Conservation (phyloP, 2,888 invertebrate genomes). For the Eugnorisma glareosa region DNA sequence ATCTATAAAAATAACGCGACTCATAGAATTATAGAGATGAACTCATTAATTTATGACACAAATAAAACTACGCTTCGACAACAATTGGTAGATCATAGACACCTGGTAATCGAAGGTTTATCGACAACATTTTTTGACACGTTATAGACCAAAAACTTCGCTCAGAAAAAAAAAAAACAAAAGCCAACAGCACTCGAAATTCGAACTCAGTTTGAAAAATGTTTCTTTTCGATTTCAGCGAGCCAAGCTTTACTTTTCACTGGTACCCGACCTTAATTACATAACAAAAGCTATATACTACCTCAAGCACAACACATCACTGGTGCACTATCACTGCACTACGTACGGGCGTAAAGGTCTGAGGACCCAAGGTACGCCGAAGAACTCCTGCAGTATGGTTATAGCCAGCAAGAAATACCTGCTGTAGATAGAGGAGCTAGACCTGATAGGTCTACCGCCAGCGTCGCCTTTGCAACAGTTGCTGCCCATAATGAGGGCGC, state of each 20-base stretch:
- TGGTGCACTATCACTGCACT: constrained; percentile 72
- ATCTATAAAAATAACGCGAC: constrained; percentile 43
- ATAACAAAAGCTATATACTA: constrained; percentile 65
- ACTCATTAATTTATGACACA: constrained; percentile 42
- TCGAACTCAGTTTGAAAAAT: constrained; percentile 54
- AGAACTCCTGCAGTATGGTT: constrained; percentile 80
- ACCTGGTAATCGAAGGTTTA: constrained; percentile 40
- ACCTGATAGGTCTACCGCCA: constrained; percentile 84
- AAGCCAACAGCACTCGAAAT: constrained; percentile 53
- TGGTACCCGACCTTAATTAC: constrained; percentile 59
- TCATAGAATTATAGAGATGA: constrained; percentile 40
- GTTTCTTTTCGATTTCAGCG: constrained; percentile 52
- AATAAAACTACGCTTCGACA: constrained; percentile 9
- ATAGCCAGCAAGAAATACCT: constrained; percentile 87
- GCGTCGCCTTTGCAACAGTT: constrained; percentile 91
- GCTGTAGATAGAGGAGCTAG: constrained; percentile 88
- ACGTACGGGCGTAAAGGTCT: constrained; percentile 81
- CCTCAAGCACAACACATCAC: constrained; percentile 70
- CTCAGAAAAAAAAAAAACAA: constrained; percentile 39
- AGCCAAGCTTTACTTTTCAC: constrained; percentile 59
- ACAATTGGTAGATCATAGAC: constrained; percentile 6
- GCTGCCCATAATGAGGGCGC: constrained; percentile 90
- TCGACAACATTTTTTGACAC: constrained; percentile 36
- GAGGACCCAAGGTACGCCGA: constrained; percentile 83
- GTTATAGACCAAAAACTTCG: constrained; percentile 44